Evolutionary conservation across 64 coral and sea anemone species (phyloP).

Genomic region (Dendronephthya gigantea): DNA sequence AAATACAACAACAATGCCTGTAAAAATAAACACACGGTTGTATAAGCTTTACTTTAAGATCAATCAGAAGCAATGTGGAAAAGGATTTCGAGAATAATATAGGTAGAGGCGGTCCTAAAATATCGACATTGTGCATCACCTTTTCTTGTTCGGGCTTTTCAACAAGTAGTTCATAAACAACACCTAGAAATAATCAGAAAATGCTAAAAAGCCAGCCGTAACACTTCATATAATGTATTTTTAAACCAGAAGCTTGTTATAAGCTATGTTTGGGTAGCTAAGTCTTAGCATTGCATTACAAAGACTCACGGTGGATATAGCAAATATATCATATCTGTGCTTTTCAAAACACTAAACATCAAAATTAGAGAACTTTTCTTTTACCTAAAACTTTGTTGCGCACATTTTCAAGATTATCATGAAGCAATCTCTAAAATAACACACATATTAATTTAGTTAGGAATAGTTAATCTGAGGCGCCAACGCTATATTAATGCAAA

Average conservation of each 20-base stretch:
- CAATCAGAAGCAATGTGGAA: no score
- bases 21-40: neutral
- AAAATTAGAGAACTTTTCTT: neutral
- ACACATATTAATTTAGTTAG: neutral
- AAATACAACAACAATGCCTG: constrained; percentile 59
- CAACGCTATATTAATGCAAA: neutral
- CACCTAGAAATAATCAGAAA: constrained; percentile 29
- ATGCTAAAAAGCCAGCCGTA: no score
- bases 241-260: no score
- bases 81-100: no score
- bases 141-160: constrained; percentile 96
- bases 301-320: no score
- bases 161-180: constrained; percentile 64
- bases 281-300: no score
- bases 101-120: no score
- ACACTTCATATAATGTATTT: no score
- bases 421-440: constrained; percentile 59
- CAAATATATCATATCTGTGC: no score
- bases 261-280: no score
- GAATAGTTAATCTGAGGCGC: no score
- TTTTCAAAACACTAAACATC: neutral
- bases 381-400: constrained; percentile 75
- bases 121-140: constrained; percentile 18
- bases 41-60: no score
- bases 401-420: constrained; percentile 78